Percentiles rank a stretch among this genome's conserved stretches.
phyloP scores from a whole-genome alignment of 2,888 invertebrate species.

The Conistra vaccinii region DNA sequence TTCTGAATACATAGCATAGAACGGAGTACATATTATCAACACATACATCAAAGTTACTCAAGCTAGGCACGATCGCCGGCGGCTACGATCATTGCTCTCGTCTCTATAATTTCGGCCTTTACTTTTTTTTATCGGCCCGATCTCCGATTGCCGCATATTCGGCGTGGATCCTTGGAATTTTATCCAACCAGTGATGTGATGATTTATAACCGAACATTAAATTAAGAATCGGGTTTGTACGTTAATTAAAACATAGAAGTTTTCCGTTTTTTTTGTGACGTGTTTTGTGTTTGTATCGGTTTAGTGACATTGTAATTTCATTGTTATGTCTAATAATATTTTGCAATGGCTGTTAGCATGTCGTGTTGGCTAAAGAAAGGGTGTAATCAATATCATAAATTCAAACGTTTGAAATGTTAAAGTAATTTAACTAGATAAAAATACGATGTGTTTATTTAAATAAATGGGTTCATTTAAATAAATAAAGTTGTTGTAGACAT shows the following conservation, averaged over 20 bases:
- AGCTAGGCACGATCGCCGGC: conserved; percentile 69
- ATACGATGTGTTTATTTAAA: conserved; percentile 23
- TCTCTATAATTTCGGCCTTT: conserved; percentile 76
- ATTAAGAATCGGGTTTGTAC: conserved; percentile 69
- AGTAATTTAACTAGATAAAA: conserved; percentile 37
- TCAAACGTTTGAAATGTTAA: conserved; percentile 40
- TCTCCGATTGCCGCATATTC: conserved; percentile 77
- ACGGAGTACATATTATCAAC: conserved; percentile 39
- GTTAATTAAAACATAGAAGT: conserved; percentile 69
- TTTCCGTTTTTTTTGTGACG: conserved; percentile 36
- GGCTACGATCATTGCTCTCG: conserved; percentile 75
- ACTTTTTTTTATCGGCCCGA: conserved; percentile 78
- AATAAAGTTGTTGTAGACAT: not conserved
- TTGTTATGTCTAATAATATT: conserved; percentile 22
- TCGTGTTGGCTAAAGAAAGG: conserved; percentile 21
- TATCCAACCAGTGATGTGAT: conserved; percentile 73
- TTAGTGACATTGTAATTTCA: conserved; percentile 26
- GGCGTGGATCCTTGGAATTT: conserved; percentile 74
- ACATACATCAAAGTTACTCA: conserved; percentile 63
- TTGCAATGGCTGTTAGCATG: conserved; percentile 14
- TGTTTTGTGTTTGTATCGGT: conserved; percentile 22
- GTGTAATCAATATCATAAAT: conserved; percentile 46
- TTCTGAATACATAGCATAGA: conserved; percentile 34
- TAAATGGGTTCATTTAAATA: conserved; percentile 24
- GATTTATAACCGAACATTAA: conserved; percentile 74